Conservation (phyloP, 2,113 vertebrate species). For the Mobula hypostoma region DNA sequence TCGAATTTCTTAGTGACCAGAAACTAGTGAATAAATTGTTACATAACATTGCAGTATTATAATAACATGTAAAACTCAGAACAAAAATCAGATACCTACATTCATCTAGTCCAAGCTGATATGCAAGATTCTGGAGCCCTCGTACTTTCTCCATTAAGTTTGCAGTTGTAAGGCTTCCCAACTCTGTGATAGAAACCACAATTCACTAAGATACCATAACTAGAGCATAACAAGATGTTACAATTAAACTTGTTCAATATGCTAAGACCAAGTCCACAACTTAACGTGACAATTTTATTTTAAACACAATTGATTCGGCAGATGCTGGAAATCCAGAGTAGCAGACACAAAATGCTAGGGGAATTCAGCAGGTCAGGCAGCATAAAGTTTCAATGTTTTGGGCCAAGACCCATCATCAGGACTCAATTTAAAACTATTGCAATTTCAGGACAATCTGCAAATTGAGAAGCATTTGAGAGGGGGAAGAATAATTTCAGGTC, state of each 20-base stretch:
- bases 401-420: background rate
- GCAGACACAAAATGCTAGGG: too few species aligned
- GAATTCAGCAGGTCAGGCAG: too few species aligned
- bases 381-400: too few species aligned
- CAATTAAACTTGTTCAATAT: background rate
- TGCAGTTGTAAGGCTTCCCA: conserved; percentile 92
- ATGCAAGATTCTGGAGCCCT: conserved; percentile 92
- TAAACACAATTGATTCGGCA: too few species aligned
- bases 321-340: too few species aligned
- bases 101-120: conserved; percentile 93
- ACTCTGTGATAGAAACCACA: conserved; percentile 56
- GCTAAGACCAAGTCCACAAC: background rate
- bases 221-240: background rate
- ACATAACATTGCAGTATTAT: background rate
- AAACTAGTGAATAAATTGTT: background rate
- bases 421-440: background rate
- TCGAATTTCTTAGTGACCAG: background rate
- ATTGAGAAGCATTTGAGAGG: too few species aligned
- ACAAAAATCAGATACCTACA: conserved; percentile 68
- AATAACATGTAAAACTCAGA: background rate
- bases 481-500: too few species aligned
- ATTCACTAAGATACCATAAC: background rate
- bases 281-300: background rate
- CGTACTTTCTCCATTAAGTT: conserved; percentile 98
- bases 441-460: background rate